Percentiles rank a stretch among this genome's conserved stretches.
phyloP scores from a whole-genome alignment of 1,140 invertebrate genomes.

The Halictus rubicundus region DNA sequence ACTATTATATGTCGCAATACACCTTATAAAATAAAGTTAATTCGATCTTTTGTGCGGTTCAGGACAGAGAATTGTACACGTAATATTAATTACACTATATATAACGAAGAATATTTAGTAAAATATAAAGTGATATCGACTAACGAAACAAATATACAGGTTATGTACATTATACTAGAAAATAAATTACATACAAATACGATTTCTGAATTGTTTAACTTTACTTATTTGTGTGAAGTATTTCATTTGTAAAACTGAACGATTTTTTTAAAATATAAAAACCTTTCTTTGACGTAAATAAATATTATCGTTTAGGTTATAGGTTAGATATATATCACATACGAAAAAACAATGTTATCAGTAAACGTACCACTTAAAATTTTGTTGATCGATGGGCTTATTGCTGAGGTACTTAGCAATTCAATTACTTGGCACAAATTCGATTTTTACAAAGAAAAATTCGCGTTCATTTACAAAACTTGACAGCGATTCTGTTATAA shows the following conservation, averaged over 20 bases:
- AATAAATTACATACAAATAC: not conserved
- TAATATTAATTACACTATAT: not conserved
- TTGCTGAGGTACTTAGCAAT: not conserved
- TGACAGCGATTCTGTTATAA: conserved; percentile 8
- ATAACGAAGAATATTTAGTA: not conserved
- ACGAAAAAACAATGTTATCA: not conserved
- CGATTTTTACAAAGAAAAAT: not conserved
- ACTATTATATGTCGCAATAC: not conserved
- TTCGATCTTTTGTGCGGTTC: not conserved
- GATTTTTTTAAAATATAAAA: not conserved
- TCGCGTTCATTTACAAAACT: not conserved
- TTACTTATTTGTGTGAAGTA: no score
- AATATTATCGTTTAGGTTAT: not conserved
- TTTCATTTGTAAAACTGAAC: not conserved
- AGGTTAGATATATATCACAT: conserved; percentile 3
- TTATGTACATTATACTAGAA: not conserved
- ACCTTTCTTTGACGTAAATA: not conserved
- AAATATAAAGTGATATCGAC: not conserved
- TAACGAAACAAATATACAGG: not conserved
- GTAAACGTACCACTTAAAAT: not conserved
- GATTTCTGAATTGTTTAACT: not conserved
- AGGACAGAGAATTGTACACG: not conserved
- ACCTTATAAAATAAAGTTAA: not conserved
- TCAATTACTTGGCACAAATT: conserved; percentile 1
- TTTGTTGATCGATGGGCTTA: no score